Conservation (phyloP, 2,113 vertebrate species). For the Alosa alosa region DNA sequence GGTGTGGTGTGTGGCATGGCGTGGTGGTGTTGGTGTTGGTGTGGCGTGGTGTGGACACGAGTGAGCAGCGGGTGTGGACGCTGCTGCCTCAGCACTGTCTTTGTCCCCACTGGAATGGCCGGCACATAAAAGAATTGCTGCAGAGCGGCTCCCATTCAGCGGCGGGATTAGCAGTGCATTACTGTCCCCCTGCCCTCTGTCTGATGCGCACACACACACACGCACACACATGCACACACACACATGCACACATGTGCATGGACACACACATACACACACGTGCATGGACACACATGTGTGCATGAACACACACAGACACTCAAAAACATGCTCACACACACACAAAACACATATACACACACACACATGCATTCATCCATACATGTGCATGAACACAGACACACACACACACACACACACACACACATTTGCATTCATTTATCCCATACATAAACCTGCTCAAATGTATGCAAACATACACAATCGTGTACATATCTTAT, state of each 20-base stretch:
- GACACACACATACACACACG: background rate
- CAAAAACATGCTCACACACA: background rate
- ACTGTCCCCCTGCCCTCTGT: constrained; percentile 43
- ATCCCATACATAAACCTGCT: background rate
- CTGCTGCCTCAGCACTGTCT: constrained; percentile 66
- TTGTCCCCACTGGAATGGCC: constrained; percentile 61
- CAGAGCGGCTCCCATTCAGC: constrained; percentile 69
- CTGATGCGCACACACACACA: background rate
- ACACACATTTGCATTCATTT: background rate
- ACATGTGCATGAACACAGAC: background rate
- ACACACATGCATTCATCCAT: background rate
- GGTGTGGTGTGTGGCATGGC: background rate
- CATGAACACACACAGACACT: background rate
- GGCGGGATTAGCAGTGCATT: constrained; percentile 69
- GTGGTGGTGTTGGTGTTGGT: background rate
- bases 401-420: background rate
- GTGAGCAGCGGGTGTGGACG: background rate
- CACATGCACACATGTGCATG: background rate
- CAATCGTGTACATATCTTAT: background rate
- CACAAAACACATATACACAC: background rate
- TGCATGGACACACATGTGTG: too few relatives aligned
- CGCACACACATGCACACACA: background rate
- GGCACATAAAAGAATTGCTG: constrained; percentile 72
- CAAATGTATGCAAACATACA: background rate
- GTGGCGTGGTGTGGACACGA: background rate